Evolutionary conservation across 2,113 vertebrate genomes (phyloP).

Genomic region (Hymenochirus boettgeri): DNA sequence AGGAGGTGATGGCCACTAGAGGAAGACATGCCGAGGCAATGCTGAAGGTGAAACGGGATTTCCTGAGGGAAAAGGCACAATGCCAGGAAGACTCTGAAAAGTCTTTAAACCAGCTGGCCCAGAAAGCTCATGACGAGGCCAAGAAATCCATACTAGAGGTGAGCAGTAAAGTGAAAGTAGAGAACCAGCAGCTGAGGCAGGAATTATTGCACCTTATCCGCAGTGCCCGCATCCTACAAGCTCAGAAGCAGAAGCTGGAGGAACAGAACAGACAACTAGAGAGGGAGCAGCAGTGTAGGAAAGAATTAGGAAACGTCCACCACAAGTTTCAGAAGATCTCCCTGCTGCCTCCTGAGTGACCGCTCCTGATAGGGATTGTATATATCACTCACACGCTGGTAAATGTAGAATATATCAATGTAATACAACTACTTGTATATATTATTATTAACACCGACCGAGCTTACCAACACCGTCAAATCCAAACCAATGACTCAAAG

Average conservation of each 20-base stretch:
- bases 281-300: constrained; percentile 40
- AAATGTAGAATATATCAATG: too few relatives aligned
- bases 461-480: too few relatives aligned
- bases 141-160: constrained; percentile 22
- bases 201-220: constrained; percentile 34
- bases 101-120: constrained; percentile 16
- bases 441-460: too few relatives aligned
- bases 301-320: constrained; percentile 11
- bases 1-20: constrained; percentile 42
- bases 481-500: too few relatives aligned
- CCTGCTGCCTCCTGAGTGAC: too few relatives aligned
- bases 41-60: constrained; percentile 37
- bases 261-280: constrained; percentile 29
- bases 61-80: constrained; percentile 45
- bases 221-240: constrained; percentile 29
- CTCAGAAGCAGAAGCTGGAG: constrained; percentile 27
- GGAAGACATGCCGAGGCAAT: constrained; percentile 35
- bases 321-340: background rate
- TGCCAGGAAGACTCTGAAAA: constrained; percentile 45
- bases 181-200: constrained; percentile 45
- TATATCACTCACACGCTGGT: too few relatives aligned
- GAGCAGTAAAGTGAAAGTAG: background rate
- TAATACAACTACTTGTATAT: too few relatives aligned
- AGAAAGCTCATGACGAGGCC: constrained; percentile 44
- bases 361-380: too few relatives aligned